Conservation (phyloP, 2,888 invertebrate species). For the Cantharis flavilabris region DNA sequence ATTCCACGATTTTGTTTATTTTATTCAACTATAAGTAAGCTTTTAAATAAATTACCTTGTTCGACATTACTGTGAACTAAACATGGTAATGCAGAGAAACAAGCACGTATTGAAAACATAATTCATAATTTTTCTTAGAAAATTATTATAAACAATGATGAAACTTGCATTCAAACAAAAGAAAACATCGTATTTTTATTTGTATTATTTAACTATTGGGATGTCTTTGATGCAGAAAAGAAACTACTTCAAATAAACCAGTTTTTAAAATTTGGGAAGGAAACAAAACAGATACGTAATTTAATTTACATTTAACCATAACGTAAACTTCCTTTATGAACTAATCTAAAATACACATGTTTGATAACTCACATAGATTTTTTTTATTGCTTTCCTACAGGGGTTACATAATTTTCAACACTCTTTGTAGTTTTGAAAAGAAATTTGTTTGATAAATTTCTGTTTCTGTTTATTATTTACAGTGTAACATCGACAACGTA, state of each 20-base stretch:
- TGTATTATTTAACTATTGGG: not conserved
- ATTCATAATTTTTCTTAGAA: not conserved
- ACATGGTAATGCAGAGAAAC: not conserved
- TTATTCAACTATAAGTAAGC: not conserved
- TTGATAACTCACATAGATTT: not conserved
- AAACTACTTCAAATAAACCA: not conserved
- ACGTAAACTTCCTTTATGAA: not conserved
- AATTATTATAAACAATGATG: not conserved
- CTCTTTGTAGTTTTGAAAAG: not conserved
- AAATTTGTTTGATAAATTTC: not conserved
- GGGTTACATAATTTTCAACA: not conserved
- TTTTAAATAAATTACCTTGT: not conserved
- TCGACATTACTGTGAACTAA: not conserved
- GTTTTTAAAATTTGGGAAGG: not conserved
- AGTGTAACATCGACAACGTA: not conserved
- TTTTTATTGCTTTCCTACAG: not conserved
- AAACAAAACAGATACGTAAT: not conserved
- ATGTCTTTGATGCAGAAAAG: not conserved
- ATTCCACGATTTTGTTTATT: not conserved
- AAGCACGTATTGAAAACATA: not conserved
- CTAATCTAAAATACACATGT: not conserved
- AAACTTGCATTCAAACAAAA: not conserved
- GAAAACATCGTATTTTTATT: not conserved
- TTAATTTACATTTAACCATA: not conserved
- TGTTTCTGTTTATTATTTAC: not conserved